Evolutionary conservation across 2,888 invertebrate genomes (phyloP).

Genomic region (Tiliacea citrago): DNA sequence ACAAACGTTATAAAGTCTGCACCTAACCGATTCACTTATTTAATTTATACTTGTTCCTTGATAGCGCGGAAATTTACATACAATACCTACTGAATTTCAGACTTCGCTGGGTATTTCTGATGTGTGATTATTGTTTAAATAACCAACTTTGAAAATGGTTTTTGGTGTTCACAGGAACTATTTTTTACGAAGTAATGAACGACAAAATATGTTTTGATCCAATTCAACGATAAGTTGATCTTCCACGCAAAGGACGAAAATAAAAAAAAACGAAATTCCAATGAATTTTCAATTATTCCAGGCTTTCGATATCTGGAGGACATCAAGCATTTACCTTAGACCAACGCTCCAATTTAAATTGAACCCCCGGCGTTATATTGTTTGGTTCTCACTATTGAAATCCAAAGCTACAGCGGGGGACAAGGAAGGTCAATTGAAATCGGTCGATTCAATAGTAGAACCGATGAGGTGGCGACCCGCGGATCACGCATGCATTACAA

Average conservation of each 20-base stretch:
- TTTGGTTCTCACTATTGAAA: conserved; percentile 25
- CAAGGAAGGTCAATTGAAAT: conserved; percentile 70
- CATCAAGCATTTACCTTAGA: conserved; percentile 77
- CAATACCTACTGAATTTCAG: conserved; percentile 62
- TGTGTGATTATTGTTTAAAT: conserved; percentile 10
- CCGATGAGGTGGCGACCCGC: conserved; percentile 81
- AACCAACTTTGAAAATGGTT: conserved; percentile 6
- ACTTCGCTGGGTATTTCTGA: conserved; percentile 39
- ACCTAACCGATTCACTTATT: conserved; percentile 65
- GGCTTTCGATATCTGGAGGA: conserved; percentile 81
- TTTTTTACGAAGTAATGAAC: conserved; percentile 14
- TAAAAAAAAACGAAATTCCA: conserved; percentile 55
- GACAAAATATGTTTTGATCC: conserved; percentile 13
- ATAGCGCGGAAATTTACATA: conserved; percentile 68
- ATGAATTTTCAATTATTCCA: conserved; percentile 73
- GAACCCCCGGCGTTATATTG: conserved; percentile 64
- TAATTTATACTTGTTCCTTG: conserved; percentile 69
- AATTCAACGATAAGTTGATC: conserved; percentile 14
- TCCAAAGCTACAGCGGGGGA: conserved; percentile 34
- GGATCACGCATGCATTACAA: conserved; percentile 87
- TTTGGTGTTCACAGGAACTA: not conserved
- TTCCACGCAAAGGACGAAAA: conserved; percentile 31
- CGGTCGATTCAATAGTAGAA: conserved; percentile 73
- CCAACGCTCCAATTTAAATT: conserved; percentile 69
- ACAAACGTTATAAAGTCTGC: conserved; percentile 54